These are phyloP conservation scores for Stegodyphus mimosarum DNA, from an alignment of 1,140 invertebrate genomes.

Conservation along the genomic window DNA sequence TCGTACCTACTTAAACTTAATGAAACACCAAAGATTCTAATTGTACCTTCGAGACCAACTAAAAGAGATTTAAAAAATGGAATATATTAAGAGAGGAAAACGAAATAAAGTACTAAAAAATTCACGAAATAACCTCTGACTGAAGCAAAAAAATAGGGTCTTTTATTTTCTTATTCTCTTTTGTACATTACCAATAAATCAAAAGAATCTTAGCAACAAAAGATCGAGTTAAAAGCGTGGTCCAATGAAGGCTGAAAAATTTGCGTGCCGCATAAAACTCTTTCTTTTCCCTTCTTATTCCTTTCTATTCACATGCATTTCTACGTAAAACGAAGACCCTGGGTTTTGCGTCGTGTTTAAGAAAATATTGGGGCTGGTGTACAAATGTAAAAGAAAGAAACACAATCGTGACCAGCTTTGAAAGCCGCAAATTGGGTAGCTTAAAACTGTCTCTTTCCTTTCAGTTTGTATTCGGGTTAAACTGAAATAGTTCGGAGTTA, in stretches of 20 bases:
- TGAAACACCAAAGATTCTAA: constrained; percentile 1
- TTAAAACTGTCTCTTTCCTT: too few relatives aligned
- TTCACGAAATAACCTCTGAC: constrained; percentile 30
- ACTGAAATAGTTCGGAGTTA: too few relatives aligned
- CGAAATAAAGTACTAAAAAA: constrained; percentile 16
- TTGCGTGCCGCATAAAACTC: constrained; percentile 9
- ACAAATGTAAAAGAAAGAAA: too few relatives aligned
- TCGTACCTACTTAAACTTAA: neutral
- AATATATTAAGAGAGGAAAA: neutral
- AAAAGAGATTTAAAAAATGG: neutral
- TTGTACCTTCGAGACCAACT: neutral
- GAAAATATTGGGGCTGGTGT: too few relatives aligned
- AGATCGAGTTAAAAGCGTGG: constrained; percentile 24
- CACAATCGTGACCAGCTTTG: too few relatives aligned
- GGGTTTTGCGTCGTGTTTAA: too few relatives aligned
- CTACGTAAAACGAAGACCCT: too few relatives aligned
- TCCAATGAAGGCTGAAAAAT: constrained; percentile 26
- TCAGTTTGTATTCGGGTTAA: too few relatives aligned
- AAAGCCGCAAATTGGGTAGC: too few relatives aligned
- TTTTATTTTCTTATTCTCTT: constrained; percentile 29
- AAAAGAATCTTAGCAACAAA: constrained; percentile 14
- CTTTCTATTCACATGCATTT: neutral
- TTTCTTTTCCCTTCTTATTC: neutral
- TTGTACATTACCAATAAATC: constrained; percentile 34
- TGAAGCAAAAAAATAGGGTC: constrained; percentile 24